Base-by-base conservation (phyloP, 2,888 invertebrate genomes). In the Caenorhabditis sulstoni region DNA sequence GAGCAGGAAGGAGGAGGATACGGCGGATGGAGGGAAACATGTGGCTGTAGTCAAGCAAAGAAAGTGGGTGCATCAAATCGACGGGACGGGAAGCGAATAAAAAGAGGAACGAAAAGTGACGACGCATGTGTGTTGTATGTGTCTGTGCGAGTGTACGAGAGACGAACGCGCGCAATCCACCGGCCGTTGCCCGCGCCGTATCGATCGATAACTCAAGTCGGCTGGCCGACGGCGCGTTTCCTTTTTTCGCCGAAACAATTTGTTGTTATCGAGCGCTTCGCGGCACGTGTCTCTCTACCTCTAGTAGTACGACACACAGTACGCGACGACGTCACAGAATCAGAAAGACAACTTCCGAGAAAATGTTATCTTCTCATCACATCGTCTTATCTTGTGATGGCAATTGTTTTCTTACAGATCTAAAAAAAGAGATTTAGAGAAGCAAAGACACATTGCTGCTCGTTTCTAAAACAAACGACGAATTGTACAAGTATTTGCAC, bases 81-180 rank as follows among this genome's bases (percentile, higher is more conserved):
- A n/a, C n/a, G n/a, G n/a, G 71, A 55, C 61, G 47, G 59, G 64
- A 61, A 44, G 68, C 52, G 59, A 57, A 71, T 64, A 71, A 64
- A 71, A 64, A 71, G 71, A 71, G 71, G 57, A 64, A 57, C 71
- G 71, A 71, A 71, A 64, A 71, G 71, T 71, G 71, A 64, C 71
- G 71, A 71, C 67, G 67, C 58, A 67, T 67, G 67, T 67, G 67
- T 67, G 67, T 58, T 64, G 71, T 62, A 62, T 71, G 71, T 58
- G 61, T 61, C 59, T 58, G 47, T 71, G 71, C 55, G 71, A 71
- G 71, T 71, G 57, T 71, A 71, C 57, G 71, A 55, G 71, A 64
- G 64, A 71, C 62, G 71, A 70, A 62, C 70, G 70, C 70, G 70
- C 57, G 71, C 62, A 62, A 71, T 71, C 71, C 71, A 71, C 39